These are phyloP conservation scores for Marmota flaviventris DNA, from an alignment of 2,113 vertebrate species.

Conservation along the genomic window DNA sequence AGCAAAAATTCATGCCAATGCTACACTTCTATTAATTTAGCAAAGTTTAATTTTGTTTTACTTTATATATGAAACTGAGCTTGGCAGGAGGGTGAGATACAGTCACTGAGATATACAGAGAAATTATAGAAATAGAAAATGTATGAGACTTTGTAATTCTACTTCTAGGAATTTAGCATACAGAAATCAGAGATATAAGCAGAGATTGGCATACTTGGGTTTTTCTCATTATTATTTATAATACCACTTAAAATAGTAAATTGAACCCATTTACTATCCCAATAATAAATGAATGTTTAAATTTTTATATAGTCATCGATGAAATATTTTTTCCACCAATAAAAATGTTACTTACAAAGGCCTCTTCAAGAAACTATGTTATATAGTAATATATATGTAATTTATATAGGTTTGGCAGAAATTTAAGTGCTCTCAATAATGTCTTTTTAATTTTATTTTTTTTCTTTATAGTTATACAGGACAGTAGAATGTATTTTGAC, in stretches of 20 bases:
- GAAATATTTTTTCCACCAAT: slow-evolving; percentile 44
- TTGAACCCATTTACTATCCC: neutral
- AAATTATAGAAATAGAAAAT: slow-evolving; percentile 23
- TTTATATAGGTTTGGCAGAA: slow-evolving; percentile 9
- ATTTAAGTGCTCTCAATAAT: neutral
- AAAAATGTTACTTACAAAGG: slow-evolving; percentile 24
- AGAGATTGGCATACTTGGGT: neutral
- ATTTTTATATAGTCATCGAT: neutral
- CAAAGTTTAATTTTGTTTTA: slow-evolving; percentile 25
- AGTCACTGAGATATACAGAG: neutral
- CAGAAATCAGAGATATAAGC: slow-evolving; percentile 5
- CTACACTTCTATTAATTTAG: neutral
- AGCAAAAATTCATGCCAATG: neutral
- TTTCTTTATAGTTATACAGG: too few relatives aligned
- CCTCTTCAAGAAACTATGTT: neutral
- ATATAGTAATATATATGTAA: neutral
- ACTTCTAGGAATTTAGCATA: neutral
- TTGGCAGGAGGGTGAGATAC: neutral
- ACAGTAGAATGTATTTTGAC: too few relatives aligned
- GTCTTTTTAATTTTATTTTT: neutral
- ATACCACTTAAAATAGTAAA: slow-evolving; percentile 9
- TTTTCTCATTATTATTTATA: neutral
- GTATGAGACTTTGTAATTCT: neutral
- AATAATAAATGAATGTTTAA: neutral
- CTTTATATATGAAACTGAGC: slow-evolving; percentile 14